phyloP scores from a whole-genome alignment of 2,113 vertebrate genomes.

The Pygoscelis adeliae region DNA sequence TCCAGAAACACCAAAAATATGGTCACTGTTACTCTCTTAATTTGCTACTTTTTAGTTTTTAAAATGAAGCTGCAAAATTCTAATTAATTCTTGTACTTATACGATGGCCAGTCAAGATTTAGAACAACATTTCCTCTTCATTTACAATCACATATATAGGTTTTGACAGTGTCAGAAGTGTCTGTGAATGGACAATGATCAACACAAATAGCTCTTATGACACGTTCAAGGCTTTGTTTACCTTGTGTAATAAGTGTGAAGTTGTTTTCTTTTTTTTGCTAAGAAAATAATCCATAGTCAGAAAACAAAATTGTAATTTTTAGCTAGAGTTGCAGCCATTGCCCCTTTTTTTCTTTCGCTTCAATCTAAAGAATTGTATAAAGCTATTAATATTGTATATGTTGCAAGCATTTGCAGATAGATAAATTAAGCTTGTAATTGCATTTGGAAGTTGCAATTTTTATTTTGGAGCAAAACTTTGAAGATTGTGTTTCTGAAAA shows the following conservation, averaged over 20 bases:
- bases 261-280: background rate
- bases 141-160: background rate
- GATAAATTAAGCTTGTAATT: background rate
- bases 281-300: background rate
- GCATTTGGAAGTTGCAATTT: background rate
- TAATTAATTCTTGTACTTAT: background rate
- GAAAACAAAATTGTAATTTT: background rate
- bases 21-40: background rate
- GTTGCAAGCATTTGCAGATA: background rate
- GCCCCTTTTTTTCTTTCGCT: background rate
- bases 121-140: background rate
- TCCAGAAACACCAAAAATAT: background rate
- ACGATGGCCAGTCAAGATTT: background rate
- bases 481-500: background rate
- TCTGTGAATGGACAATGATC: background rate
- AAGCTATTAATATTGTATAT: background rate
- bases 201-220: background rate
- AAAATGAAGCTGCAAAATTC: background rate
- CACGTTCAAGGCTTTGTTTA: background rate
- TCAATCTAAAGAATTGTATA: background rate
- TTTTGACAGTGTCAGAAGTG: background rate
- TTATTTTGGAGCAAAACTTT: background rate
- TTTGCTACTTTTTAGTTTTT: background rate
- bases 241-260: background rate
- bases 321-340: background rate